Conservation (phyloP, 2,113 vertebrate genomes). For the Passer domesticus region DNA sequence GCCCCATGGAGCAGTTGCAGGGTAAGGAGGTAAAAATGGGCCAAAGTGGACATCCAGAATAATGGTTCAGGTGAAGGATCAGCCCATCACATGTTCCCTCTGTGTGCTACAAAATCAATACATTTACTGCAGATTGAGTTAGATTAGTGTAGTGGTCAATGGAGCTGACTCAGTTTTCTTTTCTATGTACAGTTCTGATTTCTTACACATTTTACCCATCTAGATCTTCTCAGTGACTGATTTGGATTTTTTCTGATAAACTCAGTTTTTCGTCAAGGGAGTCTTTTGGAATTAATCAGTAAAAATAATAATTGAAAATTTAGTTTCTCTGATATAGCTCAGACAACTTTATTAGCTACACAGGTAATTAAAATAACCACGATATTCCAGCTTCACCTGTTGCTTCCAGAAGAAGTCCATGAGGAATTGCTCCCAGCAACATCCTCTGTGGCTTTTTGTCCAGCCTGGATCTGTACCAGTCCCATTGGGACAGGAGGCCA, state of each 20-base stretch:
- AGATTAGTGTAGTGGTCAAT: neutral
- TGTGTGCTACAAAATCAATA: neutral
- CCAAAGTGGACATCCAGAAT: neutral
- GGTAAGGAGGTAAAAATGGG: neutral
- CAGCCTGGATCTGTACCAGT: neutral
- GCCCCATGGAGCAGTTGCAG: accelerated
- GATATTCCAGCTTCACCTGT: neutral
- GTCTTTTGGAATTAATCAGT: neutral
- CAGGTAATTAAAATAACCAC: neutral
- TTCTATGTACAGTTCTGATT: neutral
- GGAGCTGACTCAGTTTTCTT: neutral
- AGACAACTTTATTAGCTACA: neutral
- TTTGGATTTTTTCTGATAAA: neutral
- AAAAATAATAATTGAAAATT: neutral
- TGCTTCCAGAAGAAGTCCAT: neutral
- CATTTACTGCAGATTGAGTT: neutral
- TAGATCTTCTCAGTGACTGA: neutral
- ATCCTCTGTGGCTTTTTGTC: neutral
- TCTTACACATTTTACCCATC: neutral
- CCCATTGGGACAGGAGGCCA: neutral
- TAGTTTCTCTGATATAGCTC: neutral
- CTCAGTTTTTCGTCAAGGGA: neutral
- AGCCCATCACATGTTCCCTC: neutral
- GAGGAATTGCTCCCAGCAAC: neutral
- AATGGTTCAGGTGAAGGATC: neutral